These are phyloP conservation scores for Oxystoma pomonae DNA, from an alignment of 2,888 invertebrate genomes.

Conservation along the genomic window DNA sequence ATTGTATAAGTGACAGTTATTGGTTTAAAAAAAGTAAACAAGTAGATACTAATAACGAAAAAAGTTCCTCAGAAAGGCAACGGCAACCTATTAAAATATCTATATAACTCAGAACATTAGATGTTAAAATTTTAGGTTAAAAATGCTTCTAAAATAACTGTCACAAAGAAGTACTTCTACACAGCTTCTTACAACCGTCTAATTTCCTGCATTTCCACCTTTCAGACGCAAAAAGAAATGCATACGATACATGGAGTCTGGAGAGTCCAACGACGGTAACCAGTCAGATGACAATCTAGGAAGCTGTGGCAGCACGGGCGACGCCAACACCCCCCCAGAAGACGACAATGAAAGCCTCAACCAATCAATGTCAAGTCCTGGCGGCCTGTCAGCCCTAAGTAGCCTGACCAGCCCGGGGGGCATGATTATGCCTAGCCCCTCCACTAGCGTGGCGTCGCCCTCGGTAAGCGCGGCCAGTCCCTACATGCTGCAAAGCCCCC, in stretches of 20 bases:
- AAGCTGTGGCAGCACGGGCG: constrained; percentile 75
- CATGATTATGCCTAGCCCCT: constrained; percentile 73
- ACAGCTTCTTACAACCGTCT: too few relatives aligned
- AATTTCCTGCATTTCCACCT: too few relatives aligned
- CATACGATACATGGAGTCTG: constrained; percentile 90
- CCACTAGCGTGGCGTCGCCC: constrained; percentile 65
- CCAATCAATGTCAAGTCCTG: constrained; percentile 58
- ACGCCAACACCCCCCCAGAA: constrained; percentile 63
- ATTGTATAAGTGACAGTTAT: too few relatives aligned
- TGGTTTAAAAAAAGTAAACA: too few relatives aligned
- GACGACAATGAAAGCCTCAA: constrained; percentile 61
- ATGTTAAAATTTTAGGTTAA: too few relatives aligned
- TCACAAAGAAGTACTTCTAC: too few relatives aligned
- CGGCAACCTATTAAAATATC: too few relatives aligned
- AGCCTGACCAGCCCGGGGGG: constrained; percentile 65
- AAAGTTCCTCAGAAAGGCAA: too few relatives aligned
- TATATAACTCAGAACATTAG: too few relatives aligned
- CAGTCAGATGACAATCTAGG: constrained; percentile 72
- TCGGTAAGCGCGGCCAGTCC: constrained; percentile 58
- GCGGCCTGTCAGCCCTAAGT: constrained; percentile 63
- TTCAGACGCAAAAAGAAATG: constrained; percentile 95
- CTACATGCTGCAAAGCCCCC: constrained; percentile 52
- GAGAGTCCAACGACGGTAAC: constrained; percentile 59
- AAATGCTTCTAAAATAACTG: too few relatives aligned
- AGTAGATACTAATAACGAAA: too few relatives aligned